phyloP scores from a whole-genome alignment of 2,113 vertebrate species.

The Chloebia gouldiae region DNA sequence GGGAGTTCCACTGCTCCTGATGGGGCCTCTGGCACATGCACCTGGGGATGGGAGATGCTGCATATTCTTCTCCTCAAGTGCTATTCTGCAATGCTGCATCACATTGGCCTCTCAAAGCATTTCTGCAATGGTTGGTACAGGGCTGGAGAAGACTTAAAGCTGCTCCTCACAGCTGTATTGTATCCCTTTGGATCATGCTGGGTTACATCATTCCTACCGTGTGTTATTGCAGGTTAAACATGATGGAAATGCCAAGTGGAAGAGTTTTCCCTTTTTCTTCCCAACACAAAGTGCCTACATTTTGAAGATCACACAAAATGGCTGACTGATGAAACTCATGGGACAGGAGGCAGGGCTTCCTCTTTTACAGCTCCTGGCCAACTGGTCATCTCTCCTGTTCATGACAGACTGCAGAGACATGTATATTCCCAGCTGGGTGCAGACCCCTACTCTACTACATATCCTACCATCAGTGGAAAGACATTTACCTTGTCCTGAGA shows the following conservation, averaged over 20 bases:
- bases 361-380: neutral
- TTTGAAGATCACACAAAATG: neutral
- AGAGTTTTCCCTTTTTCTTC: neutral
- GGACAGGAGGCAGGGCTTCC: neutral
- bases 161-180: neutral
- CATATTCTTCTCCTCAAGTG: neutral
- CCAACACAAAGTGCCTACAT: neutral
- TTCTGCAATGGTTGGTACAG: neutral
- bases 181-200: neutral
- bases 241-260: neutral
- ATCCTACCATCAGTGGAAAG: neutral
- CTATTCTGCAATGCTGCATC: neutral
- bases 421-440: neutral
- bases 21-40: rapidly evolving
- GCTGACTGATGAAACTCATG: neutral
- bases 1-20: neutral
- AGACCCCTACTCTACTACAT: neutral
- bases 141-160: neutral
- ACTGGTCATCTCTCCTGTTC: neutral
- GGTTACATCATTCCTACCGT: neutral
- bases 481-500: neutral
- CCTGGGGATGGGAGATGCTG: neutral
- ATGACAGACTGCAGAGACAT: neutral
- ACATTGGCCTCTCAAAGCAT: neutral
- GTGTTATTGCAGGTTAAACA: neutral